Evolutionary conservation across 2,797 vertebrate species (phyloP).

Genomic region (Platyrinchus mystaceus): DNA sequence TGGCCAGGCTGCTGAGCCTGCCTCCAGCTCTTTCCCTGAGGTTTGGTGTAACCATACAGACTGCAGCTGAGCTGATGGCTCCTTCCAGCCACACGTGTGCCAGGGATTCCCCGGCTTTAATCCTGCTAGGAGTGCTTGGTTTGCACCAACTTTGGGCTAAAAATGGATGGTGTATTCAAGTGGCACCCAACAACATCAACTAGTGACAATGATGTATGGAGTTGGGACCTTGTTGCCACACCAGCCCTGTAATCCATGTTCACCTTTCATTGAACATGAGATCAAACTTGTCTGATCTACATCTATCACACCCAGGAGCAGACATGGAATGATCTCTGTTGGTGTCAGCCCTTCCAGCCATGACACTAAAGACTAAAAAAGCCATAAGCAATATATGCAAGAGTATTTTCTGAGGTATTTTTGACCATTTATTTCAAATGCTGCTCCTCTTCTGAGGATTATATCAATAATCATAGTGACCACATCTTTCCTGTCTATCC

Average conservation of each 20-base stretch:
- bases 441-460: background rate
- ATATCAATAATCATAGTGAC: background rate
- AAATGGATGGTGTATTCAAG: background rate
- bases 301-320: background rate
- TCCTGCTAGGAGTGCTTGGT: too few species aligned
- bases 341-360: background rate
- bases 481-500: background rate
- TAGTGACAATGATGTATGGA: background rate
- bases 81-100: fast-evolving
- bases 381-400: background rate
- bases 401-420: background rate
- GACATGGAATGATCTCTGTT: fast-evolving
- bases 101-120: fast-evolving
- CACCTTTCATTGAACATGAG: background rate
- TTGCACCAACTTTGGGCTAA: background rate
- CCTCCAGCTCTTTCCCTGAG: background rate
- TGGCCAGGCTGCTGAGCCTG: background rate
- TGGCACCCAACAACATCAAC: fast-evolving
- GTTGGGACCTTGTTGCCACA: background rate
- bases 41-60: fast-evolving
- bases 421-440: background rate
- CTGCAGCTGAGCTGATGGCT: background rate
- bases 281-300: background rate
- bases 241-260: background rate
- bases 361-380: background rate